These are phyloP conservation scores for Lepilemur septentrionalis DNA, from an alignment of 2,797 vertebrate species.

Conservation along the genomic window DNA sequence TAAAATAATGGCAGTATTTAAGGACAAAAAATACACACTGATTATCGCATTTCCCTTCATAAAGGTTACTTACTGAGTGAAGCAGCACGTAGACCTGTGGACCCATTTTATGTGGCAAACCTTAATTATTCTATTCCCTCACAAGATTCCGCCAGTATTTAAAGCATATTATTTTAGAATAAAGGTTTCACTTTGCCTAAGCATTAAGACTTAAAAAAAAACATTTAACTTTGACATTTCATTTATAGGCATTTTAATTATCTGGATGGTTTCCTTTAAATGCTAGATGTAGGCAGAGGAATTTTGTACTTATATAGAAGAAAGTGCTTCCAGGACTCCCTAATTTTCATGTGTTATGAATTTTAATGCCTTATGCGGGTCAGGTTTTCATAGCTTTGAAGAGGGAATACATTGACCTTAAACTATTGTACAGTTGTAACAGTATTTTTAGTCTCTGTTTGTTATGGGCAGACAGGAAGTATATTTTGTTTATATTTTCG, in stretches of 20 bases:
- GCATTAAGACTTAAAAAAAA: slow-evolving; percentile 79
- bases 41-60: slow-evolving; percentile 66
- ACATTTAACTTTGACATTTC: slow-evolving; percentile 87
- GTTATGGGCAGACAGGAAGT: slow-evolving; percentile 78
- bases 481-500: slow-evolving; percentile 80
- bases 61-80: slow-evolving; percentile 76
- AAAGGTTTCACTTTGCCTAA: slow-evolving; percentile 80
- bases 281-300: slow-evolving; percentile 84
- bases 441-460: slow-evolving; percentile 81
- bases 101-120: slow-evolving; percentile 77
- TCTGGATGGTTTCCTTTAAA: slow-evolving; percentile 88
- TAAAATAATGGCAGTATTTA: slow-evolving; percentile 81
- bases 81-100: slow-evolving; percentile 65
- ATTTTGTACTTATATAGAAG: slow-evolving; percentile 83
- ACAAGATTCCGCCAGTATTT: slow-evolving; percentile 78
- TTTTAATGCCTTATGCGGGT: slow-evolving; percentile 85
- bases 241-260: slow-evolving; percentile 89
- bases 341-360: slow-evolving; percentile 89
- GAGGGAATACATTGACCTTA: slow-evolving; percentile 85
- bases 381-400: slow-evolving; percentile 82
- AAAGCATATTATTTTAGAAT: slow-evolving; percentile 83
- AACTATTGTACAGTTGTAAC: slow-evolving; percentile 80
- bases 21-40: slow-evolving; percentile 73
- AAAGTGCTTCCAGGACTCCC: slow-evolving; percentile 84
- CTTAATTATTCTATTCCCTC: slow-evolving; percentile 81